Conservation (phyloP, 2,113 vertebrate species). For the Sialia sialis region DNA sequence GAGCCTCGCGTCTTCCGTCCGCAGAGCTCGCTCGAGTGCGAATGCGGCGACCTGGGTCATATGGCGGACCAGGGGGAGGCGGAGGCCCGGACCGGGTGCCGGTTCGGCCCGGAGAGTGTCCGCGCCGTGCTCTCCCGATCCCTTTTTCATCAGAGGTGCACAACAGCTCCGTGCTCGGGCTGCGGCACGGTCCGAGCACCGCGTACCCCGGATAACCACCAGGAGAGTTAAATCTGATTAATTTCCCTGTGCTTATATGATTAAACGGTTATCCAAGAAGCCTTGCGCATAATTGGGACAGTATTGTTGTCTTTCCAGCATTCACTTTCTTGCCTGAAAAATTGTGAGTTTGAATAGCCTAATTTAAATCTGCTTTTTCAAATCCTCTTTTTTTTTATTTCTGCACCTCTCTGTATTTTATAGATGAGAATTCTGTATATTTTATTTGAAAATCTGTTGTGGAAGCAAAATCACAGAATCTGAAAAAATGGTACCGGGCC, state of each 20-base stretch:
- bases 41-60: not conserved
- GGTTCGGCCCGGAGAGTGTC: not conserved
- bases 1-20: not conserved
- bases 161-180: not conserved
- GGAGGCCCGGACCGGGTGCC: not conserved
- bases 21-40: not conserved
- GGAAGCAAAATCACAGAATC: not conserved
- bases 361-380: not conserved
- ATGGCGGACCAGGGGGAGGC: not conserved
- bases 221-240: not conserved
- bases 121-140: too few species aligned
- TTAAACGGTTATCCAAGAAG: not conserved
- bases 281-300: not conserved
- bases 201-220: accelerated
- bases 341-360: not conserved
- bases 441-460: not conserved
- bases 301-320: not conserved
- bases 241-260: not conserved
- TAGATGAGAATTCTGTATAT: not conserved
- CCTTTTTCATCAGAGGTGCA: not conserved
- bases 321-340: not conserved
- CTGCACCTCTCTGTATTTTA: not conserved
- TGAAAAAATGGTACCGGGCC: not conserved
- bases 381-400: not conserved
- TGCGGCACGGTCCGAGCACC: not conserved